A percentile compares a stretch with the other conserved stretches of the same genome.
Conservation (phyloP, 2,888 invertebrate species). For the Eupeodes latifasciatus region DNA sequence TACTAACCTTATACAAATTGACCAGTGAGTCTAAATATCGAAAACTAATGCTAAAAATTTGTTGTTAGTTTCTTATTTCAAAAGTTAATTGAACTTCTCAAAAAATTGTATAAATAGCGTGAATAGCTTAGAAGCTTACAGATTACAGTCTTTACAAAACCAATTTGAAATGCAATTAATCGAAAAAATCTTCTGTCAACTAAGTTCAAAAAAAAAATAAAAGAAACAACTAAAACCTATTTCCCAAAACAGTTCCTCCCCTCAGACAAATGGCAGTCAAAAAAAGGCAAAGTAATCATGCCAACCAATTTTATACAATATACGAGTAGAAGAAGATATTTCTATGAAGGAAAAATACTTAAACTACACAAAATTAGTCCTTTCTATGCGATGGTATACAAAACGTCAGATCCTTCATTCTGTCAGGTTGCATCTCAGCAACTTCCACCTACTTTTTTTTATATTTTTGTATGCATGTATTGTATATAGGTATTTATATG, state of each 20-base stretch:
- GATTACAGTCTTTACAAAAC: neutral
- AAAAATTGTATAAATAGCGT: no score
- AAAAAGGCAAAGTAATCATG: slow-evolving; percentile 1
- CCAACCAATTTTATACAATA: neutral
- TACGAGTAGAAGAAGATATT: neutral
- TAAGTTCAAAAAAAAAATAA: neutral
- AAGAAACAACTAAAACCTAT: neutral
- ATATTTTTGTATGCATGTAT: no score
- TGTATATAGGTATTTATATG: neutral
- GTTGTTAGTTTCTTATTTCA: no score
- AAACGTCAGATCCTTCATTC: slow-evolving; percentile 18
- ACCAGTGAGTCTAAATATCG: no score
- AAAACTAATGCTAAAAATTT: no score
- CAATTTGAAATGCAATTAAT: neutral
- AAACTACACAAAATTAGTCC: slow-evolving; percentile 22
- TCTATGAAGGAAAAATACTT: neutral
- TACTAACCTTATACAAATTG: no score
- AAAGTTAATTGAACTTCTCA: no score
- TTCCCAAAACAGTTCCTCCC: neutral
- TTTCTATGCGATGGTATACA: neutral
- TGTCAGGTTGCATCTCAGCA: slow-evolving; percentile 22
- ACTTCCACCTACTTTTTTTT: slow-evolving; percentile 3
- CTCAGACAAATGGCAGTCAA: neutral
- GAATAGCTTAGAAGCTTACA: neutral
- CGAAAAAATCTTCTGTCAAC: neutral